Percentiles rank a stretch among this genome's conserved stretches.
phyloP scores from a whole-genome alignment of 2,888 invertebrate genomes.

The Serrognathus titanus region DNA sequence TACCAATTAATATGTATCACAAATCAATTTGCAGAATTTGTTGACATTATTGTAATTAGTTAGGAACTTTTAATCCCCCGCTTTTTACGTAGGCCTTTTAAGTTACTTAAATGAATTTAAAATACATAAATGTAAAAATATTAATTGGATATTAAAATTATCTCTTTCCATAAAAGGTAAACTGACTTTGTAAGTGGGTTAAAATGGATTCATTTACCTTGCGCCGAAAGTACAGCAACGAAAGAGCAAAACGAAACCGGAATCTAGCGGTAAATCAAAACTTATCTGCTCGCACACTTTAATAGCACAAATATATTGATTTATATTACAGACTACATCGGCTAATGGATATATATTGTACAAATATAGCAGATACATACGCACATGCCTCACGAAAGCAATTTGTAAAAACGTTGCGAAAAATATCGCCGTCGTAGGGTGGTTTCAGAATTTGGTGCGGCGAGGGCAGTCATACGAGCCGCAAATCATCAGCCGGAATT shows the following conservation, averaged over 20 bases:
- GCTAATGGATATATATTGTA: slow-evolving; percentile 38
- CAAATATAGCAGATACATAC: slow-evolving; percentile 9
- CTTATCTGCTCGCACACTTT: slow-evolving; percentile 41
- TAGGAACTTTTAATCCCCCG: too few relatives aligned
- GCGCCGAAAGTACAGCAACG: too few relatives aligned
- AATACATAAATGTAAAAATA: too few relatives aligned
- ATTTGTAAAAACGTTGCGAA: slow-evolving; percentile 14
- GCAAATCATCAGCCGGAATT: slow-evolving; percentile 60
- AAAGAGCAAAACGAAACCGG: slow-evolving; percentile 30
- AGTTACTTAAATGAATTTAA: too few relatives aligned
- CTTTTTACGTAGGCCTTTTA: too few relatives aligned
- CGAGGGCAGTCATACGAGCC: slow-evolving; percentile 41
- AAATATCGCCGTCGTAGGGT: background rate
- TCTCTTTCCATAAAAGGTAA: too few relatives aligned
- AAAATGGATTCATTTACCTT: background rate
- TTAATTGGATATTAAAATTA: too few relatives aligned
- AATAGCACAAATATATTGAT: slow-evolving; percentile 42
- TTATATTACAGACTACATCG: slow-evolving; percentile 39
- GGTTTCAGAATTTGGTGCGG: slow-evolving; percentile 12
- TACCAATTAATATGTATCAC: too few relatives aligned
- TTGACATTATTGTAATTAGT: too few relatives aligned
- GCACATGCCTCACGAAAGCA: slow-evolving; percentile 15
- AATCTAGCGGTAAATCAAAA: slow-evolving; percentile 39
- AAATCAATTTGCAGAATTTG: too few relatives aligned
- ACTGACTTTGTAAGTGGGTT: too few relatives aligned